phyloP scores from a whole-genome alignment of 2,888 invertebrate genomes.

The Sminthurinus aureus region DNA sequence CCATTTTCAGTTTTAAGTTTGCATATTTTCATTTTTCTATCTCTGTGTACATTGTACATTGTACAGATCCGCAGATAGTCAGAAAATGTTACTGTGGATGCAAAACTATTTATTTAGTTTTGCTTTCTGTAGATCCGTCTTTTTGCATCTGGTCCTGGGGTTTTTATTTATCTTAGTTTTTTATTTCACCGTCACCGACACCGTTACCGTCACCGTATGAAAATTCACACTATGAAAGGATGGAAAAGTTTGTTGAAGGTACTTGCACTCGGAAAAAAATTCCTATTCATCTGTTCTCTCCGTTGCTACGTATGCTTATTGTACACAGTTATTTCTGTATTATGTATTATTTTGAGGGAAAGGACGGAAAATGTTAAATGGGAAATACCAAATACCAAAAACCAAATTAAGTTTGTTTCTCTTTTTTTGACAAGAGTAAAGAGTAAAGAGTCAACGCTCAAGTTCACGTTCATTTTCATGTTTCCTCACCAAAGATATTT shows the following conservation, averaged over 20 bases:
- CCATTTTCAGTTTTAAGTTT: too few relatives aligned
- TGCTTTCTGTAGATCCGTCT: neutral
- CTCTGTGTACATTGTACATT: too few relatives aligned
- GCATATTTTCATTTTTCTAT: too few relatives aligned
- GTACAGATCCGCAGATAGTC: too few relatives aligned
- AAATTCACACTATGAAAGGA: too few relatives aligned
- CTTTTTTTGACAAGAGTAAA: neutral
- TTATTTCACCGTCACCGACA: neutral
- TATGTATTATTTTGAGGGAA: neutral
- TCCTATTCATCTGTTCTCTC: neutral
- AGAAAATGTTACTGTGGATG: too few relatives aligned
- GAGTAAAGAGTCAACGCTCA: too few relatives aligned
- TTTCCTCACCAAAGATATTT: too few relatives aligned
- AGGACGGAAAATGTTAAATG: neutral
- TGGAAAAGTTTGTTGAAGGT: too few relatives aligned
- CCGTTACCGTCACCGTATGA: neutral
- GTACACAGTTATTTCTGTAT: neutral
- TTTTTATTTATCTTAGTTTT: neutral
- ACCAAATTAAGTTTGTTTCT: constrained; percentile 7
- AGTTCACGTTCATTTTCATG: too few relatives aligned
- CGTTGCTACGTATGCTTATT: neutral
- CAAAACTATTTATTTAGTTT: too few relatives aligned
- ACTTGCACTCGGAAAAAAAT: too few relatives aligned
- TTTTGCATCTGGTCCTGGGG: neutral
- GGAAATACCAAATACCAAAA: neutral